Percentiles rank a stretch among this genome's conserved stretches.
Evolutionary conservation across 2,113 vertebrate genomes (phyloP).

Genomic region (Tretioscincus oriximinensis): DNA sequence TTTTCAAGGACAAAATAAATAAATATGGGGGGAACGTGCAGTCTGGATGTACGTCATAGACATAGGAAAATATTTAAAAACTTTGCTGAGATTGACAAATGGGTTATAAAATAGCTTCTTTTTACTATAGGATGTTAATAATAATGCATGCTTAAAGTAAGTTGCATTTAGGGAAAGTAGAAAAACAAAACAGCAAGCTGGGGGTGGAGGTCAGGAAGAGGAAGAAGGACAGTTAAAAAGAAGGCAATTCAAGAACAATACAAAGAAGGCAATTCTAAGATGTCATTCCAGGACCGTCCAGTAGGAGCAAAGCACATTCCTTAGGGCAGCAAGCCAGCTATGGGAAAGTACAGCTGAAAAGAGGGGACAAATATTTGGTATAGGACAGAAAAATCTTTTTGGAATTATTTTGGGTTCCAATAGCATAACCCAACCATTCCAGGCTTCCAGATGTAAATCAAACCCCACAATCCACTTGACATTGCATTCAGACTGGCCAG

Average conservation of each 20-base stretch:
- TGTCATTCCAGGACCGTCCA: conserved; percentile 66
- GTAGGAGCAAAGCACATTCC: conserved; percentile 68
- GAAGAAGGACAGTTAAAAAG: conserved; percentile 46
- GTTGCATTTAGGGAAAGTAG: conserved; percentile 99
- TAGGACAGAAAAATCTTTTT: conserved; percentile 22
- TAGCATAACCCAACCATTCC: conserved; percentile 8
- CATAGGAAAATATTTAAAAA: conserved; percentile 81
- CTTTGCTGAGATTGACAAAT: conserved; percentile 82
- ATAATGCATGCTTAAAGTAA: conserved; percentile 98
- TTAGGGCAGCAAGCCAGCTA: conserved; percentile 38
- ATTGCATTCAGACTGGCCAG: no score
- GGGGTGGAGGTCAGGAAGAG: conserved; percentile 30
- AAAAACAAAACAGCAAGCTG: conserved; percentile 86
- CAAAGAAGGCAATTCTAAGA: conserved; percentile 5
- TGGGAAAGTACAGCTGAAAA: conserved; percentile 23
- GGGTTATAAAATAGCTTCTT: conserved; percentile 74
- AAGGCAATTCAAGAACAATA: conserved; percentile 25
- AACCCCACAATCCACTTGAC: no score
- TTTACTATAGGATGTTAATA: conserved; percentile 82
- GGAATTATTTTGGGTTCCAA: neutral
- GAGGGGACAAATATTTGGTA: neutral
- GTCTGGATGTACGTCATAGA: conserved; percentile 91
- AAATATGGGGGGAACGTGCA: conserved; percentile 79
- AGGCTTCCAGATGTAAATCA: no score
- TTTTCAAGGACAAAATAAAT: conserved; percentile 72